Conservation (phyloP, 2,113 vertebrate species). For the Furnarius figulus region DNA sequence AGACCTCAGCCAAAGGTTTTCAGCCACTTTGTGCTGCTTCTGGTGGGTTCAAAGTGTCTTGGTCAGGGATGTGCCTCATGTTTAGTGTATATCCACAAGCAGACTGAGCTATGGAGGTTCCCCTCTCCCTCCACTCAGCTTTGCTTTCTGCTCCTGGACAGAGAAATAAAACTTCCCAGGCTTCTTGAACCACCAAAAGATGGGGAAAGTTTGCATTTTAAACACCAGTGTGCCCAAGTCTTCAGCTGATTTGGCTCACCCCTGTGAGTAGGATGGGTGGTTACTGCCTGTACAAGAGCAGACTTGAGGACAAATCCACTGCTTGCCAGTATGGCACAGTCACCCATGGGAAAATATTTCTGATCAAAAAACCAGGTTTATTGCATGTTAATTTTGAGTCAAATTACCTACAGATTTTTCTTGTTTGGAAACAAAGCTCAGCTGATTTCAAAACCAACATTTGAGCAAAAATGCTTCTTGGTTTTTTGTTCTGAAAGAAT, state of each 20-base stretch:
- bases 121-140: accelerated
- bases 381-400: neutral
- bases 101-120: neutral
- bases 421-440: constrained; percentile 5
- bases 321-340: neutral
- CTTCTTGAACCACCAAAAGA: neutral
- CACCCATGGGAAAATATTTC: neutral
- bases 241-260: neutral
- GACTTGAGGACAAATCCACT: neutral
- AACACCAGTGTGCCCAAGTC: neutral
- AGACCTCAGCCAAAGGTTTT: neutral
- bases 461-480: neutral
- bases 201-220: neutral
- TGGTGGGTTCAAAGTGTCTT: neutral
- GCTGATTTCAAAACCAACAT: neutral
- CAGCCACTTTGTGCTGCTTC: neutral
- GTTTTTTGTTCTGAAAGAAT: neutral
- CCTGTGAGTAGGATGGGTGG: neutral
- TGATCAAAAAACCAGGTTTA: neutral
- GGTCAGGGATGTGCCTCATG: neutral
- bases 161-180: neutral
- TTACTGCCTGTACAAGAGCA: neutral
- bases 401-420: neutral
- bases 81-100: neutral
- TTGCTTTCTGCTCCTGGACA: neutral